Evolutionary conservation across 30 jellyfish, hydroid and myxozoan species (phyloP), one percentile per base, ranked within the genome.

Genomic region (Morbakka virulenta): DNA sequence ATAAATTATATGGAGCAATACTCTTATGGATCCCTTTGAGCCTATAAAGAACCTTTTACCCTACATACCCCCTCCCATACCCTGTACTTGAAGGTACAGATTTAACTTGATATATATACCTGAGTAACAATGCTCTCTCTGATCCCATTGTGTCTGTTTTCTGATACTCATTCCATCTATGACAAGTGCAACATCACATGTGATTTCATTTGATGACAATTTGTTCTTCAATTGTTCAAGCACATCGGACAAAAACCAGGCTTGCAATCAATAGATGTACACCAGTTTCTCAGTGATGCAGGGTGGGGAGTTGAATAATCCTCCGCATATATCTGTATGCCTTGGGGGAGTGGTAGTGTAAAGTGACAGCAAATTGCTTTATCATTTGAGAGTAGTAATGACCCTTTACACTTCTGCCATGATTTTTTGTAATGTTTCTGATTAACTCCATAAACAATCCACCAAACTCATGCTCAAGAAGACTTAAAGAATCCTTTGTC

Each of bases 111-210:
- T n/a, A n/a, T n/a, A n/a, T n/a, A n/a, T n/a, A n/a, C n/a, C n/a
- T n/a, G n/a, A n/a, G n/a, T n/a, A n/a, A n/a, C n/a, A n/a, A n/a
- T n/a, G n/a, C n/a, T 64, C 64, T 64, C 77, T 28, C 61, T 25
- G 13, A 64, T 64, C 77, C 13, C 64, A 64, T 28, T 17, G 77
- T 17, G 64, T 28, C 64, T 64, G 77, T 28, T 64, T 64, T 25
- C 77, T 64, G 64, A 64, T 64, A 64, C 66, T 28, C 77, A 64
- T 64, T 17, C 66, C 77, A 28, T 64, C 77, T 17, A 64, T 64
- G 66, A 64, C 64, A 17, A 28, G 64, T 64, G 77, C 77, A 64
- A 22, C 64, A 64, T 64, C 61, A 17, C 66, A 22, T 28, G 64
- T 25, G 77, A 17, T 0, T 64, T 22, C 66, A 64, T 64, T 64